A percentile compares a stretch with the other conserved stretches of the same genome.
These are phyloP conservation scores for Linepithema humile DNA, from an alignment of 1,140 invertebrate genomes.

Conservation along the genomic window DNA sequence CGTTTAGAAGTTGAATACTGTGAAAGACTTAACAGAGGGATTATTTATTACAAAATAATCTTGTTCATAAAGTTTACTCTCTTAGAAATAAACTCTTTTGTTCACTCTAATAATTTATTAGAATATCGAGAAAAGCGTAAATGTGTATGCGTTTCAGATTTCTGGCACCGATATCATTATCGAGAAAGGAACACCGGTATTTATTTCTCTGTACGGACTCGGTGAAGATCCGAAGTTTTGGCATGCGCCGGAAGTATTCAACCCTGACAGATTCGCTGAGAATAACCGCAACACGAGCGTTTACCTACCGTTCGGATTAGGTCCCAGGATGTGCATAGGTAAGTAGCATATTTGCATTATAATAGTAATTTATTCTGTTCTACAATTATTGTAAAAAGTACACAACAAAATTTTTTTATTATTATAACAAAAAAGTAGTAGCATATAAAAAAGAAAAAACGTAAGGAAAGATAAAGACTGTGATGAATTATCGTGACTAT, in stretches of 20 bases:
- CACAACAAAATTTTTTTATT: no score
- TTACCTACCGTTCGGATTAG: conserved; percentile 71
- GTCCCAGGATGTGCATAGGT: conserved; percentile 74
- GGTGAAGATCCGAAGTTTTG: conserved; percentile 81
- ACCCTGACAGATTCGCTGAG: conserved; percentile 84
- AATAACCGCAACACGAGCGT: conserved; percentile 58
- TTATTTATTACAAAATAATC: no score
- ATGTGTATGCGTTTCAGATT: conserved; percentile 73
- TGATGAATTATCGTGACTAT: neutral
- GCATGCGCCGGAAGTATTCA: conserved; percentile 82
- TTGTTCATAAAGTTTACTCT: no score
- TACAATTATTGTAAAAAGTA: no score
- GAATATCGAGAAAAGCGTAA: neutral
- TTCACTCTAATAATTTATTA: neutral
- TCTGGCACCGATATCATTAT: conserved; percentile 78
- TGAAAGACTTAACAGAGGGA: no score
- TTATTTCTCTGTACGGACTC: conserved; percentile 71
- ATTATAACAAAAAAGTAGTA: no score
- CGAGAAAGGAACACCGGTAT: conserved; percentile 78
- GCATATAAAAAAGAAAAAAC: no score
- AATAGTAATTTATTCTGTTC: neutral
- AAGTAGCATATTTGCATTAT: neutral
- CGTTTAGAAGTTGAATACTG: no score
- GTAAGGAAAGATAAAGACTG: no score
- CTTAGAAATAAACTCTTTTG: no score